phyloP scores from a whole-genome alignment of 2,797 vertebrate species.

The Smutsia gigantea region DNA sequence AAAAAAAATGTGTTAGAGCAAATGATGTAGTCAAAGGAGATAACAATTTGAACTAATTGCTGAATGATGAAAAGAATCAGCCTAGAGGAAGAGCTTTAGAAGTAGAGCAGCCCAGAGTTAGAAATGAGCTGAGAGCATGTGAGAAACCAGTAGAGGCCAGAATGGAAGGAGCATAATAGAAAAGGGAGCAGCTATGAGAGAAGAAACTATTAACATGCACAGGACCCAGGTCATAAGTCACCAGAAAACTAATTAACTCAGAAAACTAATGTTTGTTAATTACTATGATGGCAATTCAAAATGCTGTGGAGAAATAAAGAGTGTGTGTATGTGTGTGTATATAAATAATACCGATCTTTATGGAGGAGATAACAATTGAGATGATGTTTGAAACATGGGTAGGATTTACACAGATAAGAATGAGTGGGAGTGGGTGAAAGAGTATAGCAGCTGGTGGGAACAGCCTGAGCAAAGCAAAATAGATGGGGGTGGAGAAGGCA shows the following conservation, averaged over 20 bases:
- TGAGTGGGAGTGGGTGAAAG: not conserved
- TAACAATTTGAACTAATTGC: not conserved
- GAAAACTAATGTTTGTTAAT: not conserved
- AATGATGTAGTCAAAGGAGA: not conserved
- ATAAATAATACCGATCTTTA: not conserved
- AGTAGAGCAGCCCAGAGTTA: not conserved
- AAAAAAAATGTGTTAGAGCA: not conserved
- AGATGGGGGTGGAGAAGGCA: accelerated
- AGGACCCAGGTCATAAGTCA: not conserved
- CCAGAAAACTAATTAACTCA: not conserved
- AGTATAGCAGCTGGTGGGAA: not conserved
- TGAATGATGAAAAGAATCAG: not conserved
- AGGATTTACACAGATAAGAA: not conserved
- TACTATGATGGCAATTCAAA: not conserved
- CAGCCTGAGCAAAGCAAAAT: not conserved
- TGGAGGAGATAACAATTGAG: not conserved
- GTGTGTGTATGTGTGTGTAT: not conserved
- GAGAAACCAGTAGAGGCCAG: not conserved
- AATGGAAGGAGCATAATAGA: not conserved
- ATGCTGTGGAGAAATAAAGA: not conserved
- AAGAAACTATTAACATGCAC: not conserved
- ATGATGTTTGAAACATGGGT: not conserved
- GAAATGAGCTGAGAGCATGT: not conserved
- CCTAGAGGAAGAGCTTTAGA: not conserved
- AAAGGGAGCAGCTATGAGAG: not conserved